Conservation (phyloP, 2,888 invertebrate species). For the Trachelus stipa region DNA sequence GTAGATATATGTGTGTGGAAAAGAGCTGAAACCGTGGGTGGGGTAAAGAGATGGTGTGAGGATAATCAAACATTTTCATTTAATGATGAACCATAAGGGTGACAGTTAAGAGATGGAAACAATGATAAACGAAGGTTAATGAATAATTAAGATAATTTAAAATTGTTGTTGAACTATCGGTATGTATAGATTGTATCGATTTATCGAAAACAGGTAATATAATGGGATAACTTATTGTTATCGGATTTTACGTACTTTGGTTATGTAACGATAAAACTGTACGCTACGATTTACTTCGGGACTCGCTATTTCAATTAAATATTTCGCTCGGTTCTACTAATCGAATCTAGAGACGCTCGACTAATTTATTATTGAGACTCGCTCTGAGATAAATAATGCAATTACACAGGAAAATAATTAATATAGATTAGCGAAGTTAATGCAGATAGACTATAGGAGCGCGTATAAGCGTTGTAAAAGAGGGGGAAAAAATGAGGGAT, state of each 20-base stretch:
- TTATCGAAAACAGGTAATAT: no score
- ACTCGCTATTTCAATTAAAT: not conserved
- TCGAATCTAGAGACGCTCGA: not conserved
- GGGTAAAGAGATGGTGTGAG: no score
- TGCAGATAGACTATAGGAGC: not conserved
- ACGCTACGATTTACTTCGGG: not conserved
- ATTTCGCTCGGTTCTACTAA: not conserved
- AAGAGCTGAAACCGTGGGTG: not conserved
- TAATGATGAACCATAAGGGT: not conserved
- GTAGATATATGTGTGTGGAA: not conserved
- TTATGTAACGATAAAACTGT: not conserved
- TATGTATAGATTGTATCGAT: not conserved
- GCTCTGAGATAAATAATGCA: conserved; percentile 10
- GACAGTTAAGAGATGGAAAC: not conserved
- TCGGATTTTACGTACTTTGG: not conserved
- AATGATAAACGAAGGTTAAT: not conserved
- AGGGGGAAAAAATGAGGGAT: not conserved
- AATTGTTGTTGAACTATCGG: not conserved
- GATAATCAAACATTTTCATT: no score
- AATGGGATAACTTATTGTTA: not conserved
- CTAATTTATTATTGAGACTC: conserved; percentile 10
- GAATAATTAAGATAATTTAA: not conserved
- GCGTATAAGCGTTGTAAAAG: not conserved
- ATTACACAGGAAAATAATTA: conserved; percentile 14
- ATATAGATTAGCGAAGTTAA: conserved; percentile 1